phyloP scores from a whole-genome alignment of 2,888 invertebrate genomes.

The Drosophila engyochracea region DNA sequence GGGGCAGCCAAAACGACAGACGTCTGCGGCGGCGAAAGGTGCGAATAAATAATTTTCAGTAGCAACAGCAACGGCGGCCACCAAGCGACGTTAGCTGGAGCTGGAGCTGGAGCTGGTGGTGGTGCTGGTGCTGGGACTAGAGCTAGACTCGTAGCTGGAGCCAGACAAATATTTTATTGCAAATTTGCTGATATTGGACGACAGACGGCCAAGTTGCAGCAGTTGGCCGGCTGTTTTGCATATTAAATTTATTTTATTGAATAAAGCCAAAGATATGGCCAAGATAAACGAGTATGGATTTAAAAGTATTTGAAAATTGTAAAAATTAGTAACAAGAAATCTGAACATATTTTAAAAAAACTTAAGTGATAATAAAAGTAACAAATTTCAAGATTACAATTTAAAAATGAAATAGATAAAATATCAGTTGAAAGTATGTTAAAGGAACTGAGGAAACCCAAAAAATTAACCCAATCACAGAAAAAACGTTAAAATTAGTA shows the following conservation, averaged over 20 bases:
- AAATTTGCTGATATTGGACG: conserved; percentile 79
- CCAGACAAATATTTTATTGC: conserved; percentile 81
- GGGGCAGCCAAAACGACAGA: background rate
- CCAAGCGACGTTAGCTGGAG: conserved; percentile 38
- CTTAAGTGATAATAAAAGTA: background rate
- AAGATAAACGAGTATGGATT: conserved; percentile 55
- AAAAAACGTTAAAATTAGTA: background rate
- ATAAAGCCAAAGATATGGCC: conserved; percentile 63
- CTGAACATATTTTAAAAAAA: background rate
- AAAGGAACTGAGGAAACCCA: background rate
- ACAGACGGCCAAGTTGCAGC: conserved; percentile 60
- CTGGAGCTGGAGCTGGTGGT: conserved; percentile 25
- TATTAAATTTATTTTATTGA: conserved; percentile 81
- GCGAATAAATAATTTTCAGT: conserved; percentile 79
- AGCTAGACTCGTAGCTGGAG: conserved; percentile 40
- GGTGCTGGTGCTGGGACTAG: conserved; percentile 18
- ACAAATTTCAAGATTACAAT: background rate
- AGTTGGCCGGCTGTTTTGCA: conserved; percentile 68
- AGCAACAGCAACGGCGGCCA: conserved; percentile 48
- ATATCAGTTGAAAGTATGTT: background rate
- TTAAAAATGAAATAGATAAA: background rate
- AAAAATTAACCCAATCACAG: background rate
- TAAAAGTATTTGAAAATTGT: conserved; percentile 31
- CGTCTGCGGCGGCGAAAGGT: conserved; percentile 69
- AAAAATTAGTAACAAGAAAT: background rate